A percentile compares a stretch with the other conserved stretches of the same genome.
These are phyloP conservation scores for Hyles vespertilio DNA, from an alignment of 1,140 invertebrate species.

Conservation along the genomic window DNA sequence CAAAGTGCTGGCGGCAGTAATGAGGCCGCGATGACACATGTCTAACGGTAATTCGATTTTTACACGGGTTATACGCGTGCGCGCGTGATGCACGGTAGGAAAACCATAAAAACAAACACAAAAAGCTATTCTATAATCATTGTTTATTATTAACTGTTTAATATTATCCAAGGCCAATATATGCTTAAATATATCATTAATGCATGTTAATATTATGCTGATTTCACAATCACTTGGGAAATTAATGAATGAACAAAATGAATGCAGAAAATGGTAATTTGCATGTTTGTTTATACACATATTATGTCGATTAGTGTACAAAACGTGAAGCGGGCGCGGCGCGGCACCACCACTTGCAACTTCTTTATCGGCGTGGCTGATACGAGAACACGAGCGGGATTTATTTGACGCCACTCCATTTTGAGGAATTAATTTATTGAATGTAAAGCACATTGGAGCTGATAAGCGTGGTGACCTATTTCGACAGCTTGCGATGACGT, in stretches of 20 bases:
- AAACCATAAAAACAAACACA: conserved; percentile 32
- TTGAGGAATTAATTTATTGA: too few relatives aligned
- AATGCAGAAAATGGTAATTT: background rate
- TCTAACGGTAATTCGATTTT: conserved; percentile 67
- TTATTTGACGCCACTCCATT: too few relatives aligned
- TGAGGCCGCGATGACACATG: conserved; percentile 68
- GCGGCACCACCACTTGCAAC: too few relatives aligned
- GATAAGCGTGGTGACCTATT: conserved; percentile 18
- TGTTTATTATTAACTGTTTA: too few relatives aligned
- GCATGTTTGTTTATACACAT: conserved; percentile 15
- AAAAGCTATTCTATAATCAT: background rate
- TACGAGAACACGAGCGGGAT: too few relatives aligned
- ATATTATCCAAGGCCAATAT: too few relatives aligned
- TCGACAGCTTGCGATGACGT: conserved; percentile 19
- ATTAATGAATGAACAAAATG: too few relatives aligned
- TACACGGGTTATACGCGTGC: conserved; percentile 33
- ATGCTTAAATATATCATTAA: too few relatives aligned
- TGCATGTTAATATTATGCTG: too few relatives aligned
- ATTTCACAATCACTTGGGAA: too few relatives aligned
- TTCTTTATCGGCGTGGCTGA: too few relatives aligned
- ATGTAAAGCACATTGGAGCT: conserved; percentile 1
- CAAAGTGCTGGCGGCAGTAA: conserved; percentile 51
- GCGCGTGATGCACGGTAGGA: conserved; percentile 38
- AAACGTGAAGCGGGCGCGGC: too few relatives aligned
- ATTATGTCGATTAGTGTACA: background rate